Base-by-base conservation (phyloP, 2,888 invertebrate species). In the Drosophila neonasuta region DNA sequence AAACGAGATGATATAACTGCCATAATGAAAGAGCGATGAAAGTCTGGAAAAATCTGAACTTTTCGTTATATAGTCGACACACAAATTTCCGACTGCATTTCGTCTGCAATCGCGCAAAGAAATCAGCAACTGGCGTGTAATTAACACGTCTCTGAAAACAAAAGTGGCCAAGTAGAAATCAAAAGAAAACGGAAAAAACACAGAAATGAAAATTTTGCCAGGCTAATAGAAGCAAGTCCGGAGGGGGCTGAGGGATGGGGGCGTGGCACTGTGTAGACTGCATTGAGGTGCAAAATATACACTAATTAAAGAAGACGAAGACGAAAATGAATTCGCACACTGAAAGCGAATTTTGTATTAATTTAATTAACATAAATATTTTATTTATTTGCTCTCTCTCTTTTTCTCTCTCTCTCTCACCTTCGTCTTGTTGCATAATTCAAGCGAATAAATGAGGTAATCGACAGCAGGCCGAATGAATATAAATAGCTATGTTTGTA, bases 321-420 rank as follows among this genome's bases (percentile, higher is more conserved):
- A 11, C 20, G 11, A 70, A 61, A 52, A 29, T 50, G 61, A 66
- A 67, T 64, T 63, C 56, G 59, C 55, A 60, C 59, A 70, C 61
- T 60, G 68, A 75, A 85, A 81, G 71, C 74, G 71, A 74, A 83
- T 78, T 80, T 68, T 64, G 51, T 66, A 60, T 68, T 71, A 72
- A 80, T 68, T 65, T 68, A 72, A 82, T 80, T 69, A 69, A 71
- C 83, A 83, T 78, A 78, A 72, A 74, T 69, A 74, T 74, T 78
- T 86, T 78, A 67, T 80, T 80, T 68, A 71, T 66, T 68, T 69
- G 62, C 24, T 46, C 10, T 56, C 36, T 42, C 10, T 32, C 24
- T 65, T 3, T 30, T 30, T 15, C 2, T 3, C 0, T 46, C 11
- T 56, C 41, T 42, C n/a, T 46, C 11, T 3, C 0, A 30, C 0